Conservation (phyloP, 2,888 invertebrate species). For the Platypus cylindrus region DNA sequence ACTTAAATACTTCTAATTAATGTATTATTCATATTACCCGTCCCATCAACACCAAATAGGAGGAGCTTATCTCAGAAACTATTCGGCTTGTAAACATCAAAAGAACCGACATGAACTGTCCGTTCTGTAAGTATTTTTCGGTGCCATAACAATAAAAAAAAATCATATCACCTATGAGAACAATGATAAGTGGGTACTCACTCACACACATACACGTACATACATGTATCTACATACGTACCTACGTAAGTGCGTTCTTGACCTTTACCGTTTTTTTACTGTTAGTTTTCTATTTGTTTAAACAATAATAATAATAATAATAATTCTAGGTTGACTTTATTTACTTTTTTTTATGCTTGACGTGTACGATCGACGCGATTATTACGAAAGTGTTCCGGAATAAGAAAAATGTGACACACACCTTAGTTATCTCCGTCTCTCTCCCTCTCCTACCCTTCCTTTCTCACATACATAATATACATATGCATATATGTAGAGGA, state of each 20-base stretch:
- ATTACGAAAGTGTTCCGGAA: conserved; percentile 5
- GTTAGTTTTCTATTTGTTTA: conserved; percentile 13
- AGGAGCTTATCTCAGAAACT: background rate
- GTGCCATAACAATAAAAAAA: no score
- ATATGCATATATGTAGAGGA: background rate
- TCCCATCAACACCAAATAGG: no score
- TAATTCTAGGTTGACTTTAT: conserved; percentile 11
- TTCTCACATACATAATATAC: background rate
- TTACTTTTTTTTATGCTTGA: conserved; percentile 10
- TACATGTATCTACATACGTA: conserved; percentile 2
- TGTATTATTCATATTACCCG: no score
- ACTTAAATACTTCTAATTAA: no score
- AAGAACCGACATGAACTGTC: conserved; percentile 1
- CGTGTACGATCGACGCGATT: no score
- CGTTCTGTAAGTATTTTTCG: background rate
- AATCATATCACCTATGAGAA: no score
- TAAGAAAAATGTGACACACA: background rate
- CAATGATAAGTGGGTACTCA: no score
- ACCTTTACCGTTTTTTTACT: conserved; percentile 7
- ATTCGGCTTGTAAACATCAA: conserved; percentile 1
- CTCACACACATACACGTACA: background rate
- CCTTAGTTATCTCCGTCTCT: background rate
- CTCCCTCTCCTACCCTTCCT: background rate
- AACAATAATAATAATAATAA: no score
- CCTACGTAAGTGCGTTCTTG: conserved; percentile 6